These are phyloP conservation scores for Zosterops japonicus DNA, from an alignment of 2,113 vertebrate species.

Conservation along the genomic window DNA sequence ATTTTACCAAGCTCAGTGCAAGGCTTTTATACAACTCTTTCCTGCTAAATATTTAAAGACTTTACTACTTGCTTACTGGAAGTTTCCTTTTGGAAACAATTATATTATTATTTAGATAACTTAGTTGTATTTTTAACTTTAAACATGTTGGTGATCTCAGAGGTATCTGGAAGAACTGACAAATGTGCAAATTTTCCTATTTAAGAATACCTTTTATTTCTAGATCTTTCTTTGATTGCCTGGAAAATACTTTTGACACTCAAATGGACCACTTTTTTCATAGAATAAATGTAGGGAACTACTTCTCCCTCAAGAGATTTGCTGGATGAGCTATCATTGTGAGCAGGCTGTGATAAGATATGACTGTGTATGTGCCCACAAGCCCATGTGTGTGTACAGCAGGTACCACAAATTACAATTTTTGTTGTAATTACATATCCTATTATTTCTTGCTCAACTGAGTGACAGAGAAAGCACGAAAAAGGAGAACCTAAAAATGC, in stretches of 20 bases:
- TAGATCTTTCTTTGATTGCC: not conserved
- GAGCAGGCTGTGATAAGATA: not conserved
- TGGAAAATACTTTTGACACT: not conserved
- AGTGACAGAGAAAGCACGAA: not conserved
- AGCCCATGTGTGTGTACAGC: not conserved
- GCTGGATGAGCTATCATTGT: not conserved
- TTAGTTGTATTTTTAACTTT: not conserved
- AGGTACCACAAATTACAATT: not conserved
- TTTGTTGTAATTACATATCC: not conserved
- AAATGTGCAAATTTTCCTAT: not conserved
- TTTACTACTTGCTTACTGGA: not conserved
- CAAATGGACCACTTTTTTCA: not conserved
- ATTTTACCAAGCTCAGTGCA: not conserved
- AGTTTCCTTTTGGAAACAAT: not conserved
- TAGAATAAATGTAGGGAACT: not conserved
- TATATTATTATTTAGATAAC: not conserved
- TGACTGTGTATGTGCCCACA: fast-evolving
- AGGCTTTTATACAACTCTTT: not conserved
- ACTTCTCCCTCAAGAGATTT: not conserved
- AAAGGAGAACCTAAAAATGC: not conserved
- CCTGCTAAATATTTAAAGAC: not conserved
- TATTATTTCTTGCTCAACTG: not conserved
- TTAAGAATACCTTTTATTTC: not conserved
- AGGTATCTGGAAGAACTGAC: not conserved
- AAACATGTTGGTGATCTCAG: not conserved